Evolutionary conservation across 1,140 invertebrate genomes (phyloP).

Genomic region (Ganaspis sp.): DNA sequence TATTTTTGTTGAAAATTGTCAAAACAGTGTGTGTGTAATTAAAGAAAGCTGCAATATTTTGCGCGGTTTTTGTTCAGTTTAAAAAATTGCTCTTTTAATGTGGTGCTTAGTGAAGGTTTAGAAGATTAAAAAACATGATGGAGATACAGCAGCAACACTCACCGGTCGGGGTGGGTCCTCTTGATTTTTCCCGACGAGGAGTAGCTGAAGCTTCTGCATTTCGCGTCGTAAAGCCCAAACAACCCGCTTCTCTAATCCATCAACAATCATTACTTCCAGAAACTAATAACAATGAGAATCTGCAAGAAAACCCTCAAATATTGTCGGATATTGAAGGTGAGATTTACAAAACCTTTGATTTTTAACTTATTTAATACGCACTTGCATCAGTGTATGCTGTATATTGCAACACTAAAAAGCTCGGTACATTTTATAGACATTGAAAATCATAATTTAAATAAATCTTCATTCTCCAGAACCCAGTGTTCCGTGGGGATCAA

Average conservation of each 20-base stretch:
- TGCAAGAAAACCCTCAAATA: constrained; percentile 62
- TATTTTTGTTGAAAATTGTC: background rate
- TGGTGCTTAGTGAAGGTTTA: constrained; percentile 38
- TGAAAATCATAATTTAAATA: too few relatives aligned
- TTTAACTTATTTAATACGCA: constrained; percentile 10
- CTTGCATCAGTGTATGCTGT: too few relatives aligned
- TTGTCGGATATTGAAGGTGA: constrained; percentile 62
- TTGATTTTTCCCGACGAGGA: constrained; percentile 74
- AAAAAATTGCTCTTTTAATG: background rate
- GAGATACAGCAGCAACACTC: constrained; percentile 75
- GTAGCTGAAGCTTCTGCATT: constrained; percentile 74
- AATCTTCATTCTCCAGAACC: too few relatives aligned
- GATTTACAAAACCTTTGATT: constrained; percentile 17
- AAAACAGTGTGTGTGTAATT: background rate
- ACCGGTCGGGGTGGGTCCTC: constrained; percentile 72
- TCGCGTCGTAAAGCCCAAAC: constrained; percentile 73
- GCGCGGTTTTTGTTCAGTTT: background rate
- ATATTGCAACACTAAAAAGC: too few relatives aligned
- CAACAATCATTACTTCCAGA: constrained; percentile 59
- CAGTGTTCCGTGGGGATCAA: too few relatives aligned
- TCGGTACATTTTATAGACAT: too few relatives aligned
- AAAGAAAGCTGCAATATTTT: background rate
- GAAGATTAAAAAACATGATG: constrained; percentile 65
- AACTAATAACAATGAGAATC: constrained; percentile 69
- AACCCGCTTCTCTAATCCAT: constrained; percentile 61